Base-by-base conservation (phyloP, 2,888 invertebrate species). In the Troides helena region DNA sequence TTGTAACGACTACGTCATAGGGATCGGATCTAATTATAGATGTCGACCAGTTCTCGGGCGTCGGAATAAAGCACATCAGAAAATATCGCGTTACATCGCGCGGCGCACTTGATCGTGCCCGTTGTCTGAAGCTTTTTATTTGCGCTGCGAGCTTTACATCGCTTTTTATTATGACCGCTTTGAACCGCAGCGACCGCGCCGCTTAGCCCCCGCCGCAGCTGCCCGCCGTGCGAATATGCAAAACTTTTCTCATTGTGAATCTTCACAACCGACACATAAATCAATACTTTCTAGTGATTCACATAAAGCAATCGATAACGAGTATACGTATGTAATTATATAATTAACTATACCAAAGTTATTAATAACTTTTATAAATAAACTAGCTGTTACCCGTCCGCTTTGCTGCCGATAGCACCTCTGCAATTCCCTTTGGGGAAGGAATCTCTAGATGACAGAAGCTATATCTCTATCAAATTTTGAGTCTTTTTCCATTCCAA, bases 31-130 rank as follows among this genome's bases (percentile, higher is more conserved):
- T 86, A 87, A 88, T 89, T 87, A 87, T 86, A 86, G 85, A 81
- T 75, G 73, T 77, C 78, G 81, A 78, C 82, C 74, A 75, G 78
- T 75, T 71, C 74, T 76, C 75, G 73, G 72, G 71, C 71, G 74
- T 78, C 78, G 77, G 80, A 81, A 85, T 87, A 85, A 85, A 81
- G 85, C 85, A 82, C 85, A 81, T 81, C 77, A 83, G 82, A 81
- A 80, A 83, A 84, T 90, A 90, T 91, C 91, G 80, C 80, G 85
- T 91, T 90, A 89, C 91, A 87, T 85, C 85, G 85, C 76, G 85
- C 86, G 85, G 87, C 85, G 85, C 86, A 88, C 89, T 89, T 90
- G 90, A 90, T 90, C 90, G 88, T 88, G 46, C 46, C 85, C 85
- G 88, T 87, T 86, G 88, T 87, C 87, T 80, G 77, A 73, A 72